Conservation (phyloP, 30 jellyfish, hydroid and myxozoan genomes). For the Aurelia coerulea region DNA sequence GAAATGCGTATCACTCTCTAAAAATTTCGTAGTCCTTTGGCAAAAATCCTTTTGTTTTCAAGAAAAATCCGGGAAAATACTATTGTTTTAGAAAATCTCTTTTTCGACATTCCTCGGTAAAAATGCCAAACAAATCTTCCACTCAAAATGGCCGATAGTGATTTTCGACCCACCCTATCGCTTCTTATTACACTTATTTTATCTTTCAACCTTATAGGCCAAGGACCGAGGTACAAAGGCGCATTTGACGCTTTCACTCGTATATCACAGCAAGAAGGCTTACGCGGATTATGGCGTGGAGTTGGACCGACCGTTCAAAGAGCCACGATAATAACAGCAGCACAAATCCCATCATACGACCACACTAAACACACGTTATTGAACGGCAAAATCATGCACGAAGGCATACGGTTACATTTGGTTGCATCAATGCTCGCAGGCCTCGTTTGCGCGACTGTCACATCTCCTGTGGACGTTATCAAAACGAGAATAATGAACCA, state of each 20-base stretch:
- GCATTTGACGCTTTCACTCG: conserved; percentile 78
- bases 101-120: too few species aligned
- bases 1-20: too few species aligned
- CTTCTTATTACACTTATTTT: neutral
- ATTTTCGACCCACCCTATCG: neutral
- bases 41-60: too few species aligned
- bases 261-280: conserved; percentile 69
- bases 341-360: conserved; percentile 91
- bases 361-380: conserved; percentile 76
- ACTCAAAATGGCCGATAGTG: too few species aligned
- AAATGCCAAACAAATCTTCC: too few species aligned
- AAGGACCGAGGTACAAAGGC: conserved; percentile 58
- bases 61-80: too few species aligned
- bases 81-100: too few species aligned
- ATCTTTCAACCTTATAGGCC: conserved; percentile 50
- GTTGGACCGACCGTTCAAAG: conserved; percentile 87
- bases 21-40: too few species aligned
- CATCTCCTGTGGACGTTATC: conserved; percentile 92
- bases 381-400: conserved; percentile 60
- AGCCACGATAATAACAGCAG: conserved; percentile 85
- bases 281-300: conserved; percentile 89
- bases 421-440: conserved; percentile 87
- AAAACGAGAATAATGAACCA: conserved; percentile 91
- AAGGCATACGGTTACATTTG: conserved; percentile 81
- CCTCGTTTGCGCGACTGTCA: conserved; percentile 84